These are phyloP conservation scores for Poeciliopsis infans DNA, from an alignment of 2,797 vertebrate species.

Conservation along the genomic window DNA sequence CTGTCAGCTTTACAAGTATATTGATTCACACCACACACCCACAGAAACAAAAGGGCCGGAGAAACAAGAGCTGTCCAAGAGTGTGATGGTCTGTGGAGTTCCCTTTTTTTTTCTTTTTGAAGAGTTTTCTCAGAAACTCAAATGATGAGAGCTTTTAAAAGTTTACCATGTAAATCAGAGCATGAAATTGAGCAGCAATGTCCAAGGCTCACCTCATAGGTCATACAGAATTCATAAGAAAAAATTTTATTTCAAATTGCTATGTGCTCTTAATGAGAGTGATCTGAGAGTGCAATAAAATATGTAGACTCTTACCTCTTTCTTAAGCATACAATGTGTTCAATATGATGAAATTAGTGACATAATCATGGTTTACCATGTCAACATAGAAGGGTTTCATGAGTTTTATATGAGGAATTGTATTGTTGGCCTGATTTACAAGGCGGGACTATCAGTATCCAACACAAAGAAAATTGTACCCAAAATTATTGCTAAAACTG, in stretches of 20 bases:
- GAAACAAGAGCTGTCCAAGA: constrained; percentile 50
- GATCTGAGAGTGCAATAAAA: not conserved
- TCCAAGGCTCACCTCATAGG: not conserved
- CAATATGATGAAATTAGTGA: not conserved
- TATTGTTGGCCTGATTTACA: not conserved
- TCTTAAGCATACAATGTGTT: not conserved
- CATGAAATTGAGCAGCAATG: not conserved
- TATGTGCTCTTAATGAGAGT: not conserved
- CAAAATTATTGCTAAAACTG: not conserved
- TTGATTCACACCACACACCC: constrained; percentile 45
- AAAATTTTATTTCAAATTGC: not conserved
- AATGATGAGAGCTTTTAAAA: constrained; percentile 31
- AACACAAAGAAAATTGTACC: too few species aligned
- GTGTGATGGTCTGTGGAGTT: constrained; percentile 51
- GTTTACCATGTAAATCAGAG: not conserved
- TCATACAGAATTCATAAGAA: not conserved
- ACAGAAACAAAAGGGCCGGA: constrained; percentile 23
- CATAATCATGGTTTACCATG: not conserved
- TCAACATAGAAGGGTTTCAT: not conserved
- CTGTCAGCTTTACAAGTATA: constrained; percentile 93
- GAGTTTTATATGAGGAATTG: not conserved
- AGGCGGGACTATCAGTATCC: not conserved
- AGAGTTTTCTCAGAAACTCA: constrained; percentile 16
- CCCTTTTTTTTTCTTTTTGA: constrained; percentile 19
- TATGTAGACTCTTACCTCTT: not conserved